Conservation (phyloP, 1,140 invertebrate genomes). For the Drosophila cardini region DNA sequence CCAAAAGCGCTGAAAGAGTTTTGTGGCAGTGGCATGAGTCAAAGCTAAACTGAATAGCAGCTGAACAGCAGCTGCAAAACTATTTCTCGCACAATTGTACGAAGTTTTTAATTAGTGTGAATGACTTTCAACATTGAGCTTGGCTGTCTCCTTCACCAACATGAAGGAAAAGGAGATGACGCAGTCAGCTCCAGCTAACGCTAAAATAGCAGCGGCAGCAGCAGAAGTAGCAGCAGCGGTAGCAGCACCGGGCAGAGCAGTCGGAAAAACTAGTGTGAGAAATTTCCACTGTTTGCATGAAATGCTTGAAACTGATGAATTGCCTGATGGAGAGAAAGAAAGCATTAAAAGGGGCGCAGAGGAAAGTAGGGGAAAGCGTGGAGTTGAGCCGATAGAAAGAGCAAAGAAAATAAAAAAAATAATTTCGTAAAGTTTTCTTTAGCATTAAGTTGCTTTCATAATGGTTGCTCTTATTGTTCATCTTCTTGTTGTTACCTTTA, state of each 20-base stretch:
- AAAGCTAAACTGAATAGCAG: slow-evolving; percentile 57
- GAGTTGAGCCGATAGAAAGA: not conserved
- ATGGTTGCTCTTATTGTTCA: slow-evolving; percentile 11
- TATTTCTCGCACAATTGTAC: slow-evolving; percentile 81
- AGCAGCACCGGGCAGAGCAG: not conserved
- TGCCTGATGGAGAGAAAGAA: slow-evolving; percentile 1
- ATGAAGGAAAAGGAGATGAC: slow-evolving; percentile 24
- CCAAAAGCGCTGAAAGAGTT: slow-evolving; percentile 34
- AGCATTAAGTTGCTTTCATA: slow-evolving; percentile 37
- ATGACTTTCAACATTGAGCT: slow-evolving; percentile 81
- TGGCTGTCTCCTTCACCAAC: slow-evolving; percentile 40
- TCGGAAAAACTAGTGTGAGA: not conserved
- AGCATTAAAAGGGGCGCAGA: not conserved
- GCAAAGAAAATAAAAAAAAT: not conserved
- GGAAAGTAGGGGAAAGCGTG: not conserved
- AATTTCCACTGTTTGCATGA: slow-evolving; percentile 63
- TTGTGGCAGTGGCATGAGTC: slow-evolving; percentile 6
- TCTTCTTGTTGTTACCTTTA: slow-evolving; percentile 18
- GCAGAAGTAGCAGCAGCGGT: not conserved
- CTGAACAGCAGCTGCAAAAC: slow-evolving; percentile 75
- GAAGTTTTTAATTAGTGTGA: slow-evolving; percentile 85
- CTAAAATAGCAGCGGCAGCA: not conserved
- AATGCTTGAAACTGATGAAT: slow-evolving; percentile 67
- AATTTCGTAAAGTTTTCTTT: slow-evolving; percentile 67
- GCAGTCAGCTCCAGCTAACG: slow-evolving; percentile 15